Evolutionary conservation across 2,113 vertebrate species (phyloP), one percentile per base, ranked within the genome.

Genomic region (Etia nguti): DNA sequence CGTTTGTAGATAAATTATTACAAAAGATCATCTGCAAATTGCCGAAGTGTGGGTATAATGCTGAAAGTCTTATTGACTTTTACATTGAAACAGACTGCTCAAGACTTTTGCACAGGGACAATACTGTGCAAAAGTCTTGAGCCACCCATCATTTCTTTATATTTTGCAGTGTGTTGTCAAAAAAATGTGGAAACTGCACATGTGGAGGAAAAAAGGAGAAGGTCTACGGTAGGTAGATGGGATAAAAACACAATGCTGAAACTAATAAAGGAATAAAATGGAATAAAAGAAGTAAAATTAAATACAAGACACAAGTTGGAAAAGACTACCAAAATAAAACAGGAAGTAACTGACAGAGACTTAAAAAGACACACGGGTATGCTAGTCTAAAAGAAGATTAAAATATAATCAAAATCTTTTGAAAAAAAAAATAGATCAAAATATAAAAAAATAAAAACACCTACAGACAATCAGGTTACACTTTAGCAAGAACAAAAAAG

Each of bases 221-320:
- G 56, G 56, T 8, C 56, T 59, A 59, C 56, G 15, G 56, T 29
- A 59, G 56, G 56, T 29, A 59, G 24, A 29, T 29, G 56, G 56
- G 13, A 59, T 59, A 31, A 59, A 59, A 59, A 59, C 24, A 59
- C 0, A 18, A 31, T 0, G 1, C 57, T 60, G 26, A 31, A 60
- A 31, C 31, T 4, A 60, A 31, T 31, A 60, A 60, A 60, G 57
- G 26, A 59, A 31, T 10, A 26, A 59, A 59, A 31, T 31, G 15
- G 26, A 60, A 31, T 3, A 18, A 60, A 31, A 5, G 26, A 60
- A 60, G 8, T 60, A 60, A 31, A 60, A 18, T 60, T 6, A 2
- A 0, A 60, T 31, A 60, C 15, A 60, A 60, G 57, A 60, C 57
- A 0, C 15, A 18, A 18, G 57, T 31, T 18, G 26, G 8, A 60